Conservation (phyloP, 2,888 invertebrate species). For the Electrophaes corylata region DNA sequence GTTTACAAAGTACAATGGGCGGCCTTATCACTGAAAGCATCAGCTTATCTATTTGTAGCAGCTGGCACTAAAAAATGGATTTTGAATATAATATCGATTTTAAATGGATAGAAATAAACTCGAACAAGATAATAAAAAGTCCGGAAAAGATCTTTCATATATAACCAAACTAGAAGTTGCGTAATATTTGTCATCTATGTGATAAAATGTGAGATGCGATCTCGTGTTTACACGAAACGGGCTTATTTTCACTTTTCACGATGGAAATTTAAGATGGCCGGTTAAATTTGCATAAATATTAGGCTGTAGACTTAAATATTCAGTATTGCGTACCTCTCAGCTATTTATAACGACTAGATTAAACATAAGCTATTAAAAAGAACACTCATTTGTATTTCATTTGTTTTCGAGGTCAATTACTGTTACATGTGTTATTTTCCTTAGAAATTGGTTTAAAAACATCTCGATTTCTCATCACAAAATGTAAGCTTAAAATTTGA, state of each 20-base stretch:
- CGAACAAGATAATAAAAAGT: background rate
- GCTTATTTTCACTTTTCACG: conserved; percentile 71
- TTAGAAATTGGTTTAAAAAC: conserved; percentile 5
- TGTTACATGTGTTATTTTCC: conserved; percentile 6
- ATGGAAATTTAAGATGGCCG: conserved; percentile 59
- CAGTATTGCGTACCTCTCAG: conserved; percentile 39
- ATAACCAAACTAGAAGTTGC: conserved; percentile 23
- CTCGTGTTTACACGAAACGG: conserved; percentile 32
- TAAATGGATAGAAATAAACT: too few species aligned
- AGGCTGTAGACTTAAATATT: conserved; percentile 27
- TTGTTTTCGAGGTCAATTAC: conserved; percentile 47
- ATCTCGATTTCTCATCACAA: background rate
- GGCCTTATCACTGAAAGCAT: too few species aligned
- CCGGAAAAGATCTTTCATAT: conserved; percentile 9
- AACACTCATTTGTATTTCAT: conserved; percentile 49
- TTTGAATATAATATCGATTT: too few species aligned
- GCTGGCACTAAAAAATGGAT: too few species aligned
- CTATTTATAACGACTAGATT: conserved; percentile 44
- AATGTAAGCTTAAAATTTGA: too few species aligned
- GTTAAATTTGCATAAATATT: conserved; percentile 58
- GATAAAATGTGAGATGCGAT: conserved; percentile 26
- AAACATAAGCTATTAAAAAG: conserved; percentile 49
- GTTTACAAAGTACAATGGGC: too few species aligned
- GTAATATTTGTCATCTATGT: conserved; percentile 30
- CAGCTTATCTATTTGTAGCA: too few species aligned